Base-by-base conservation (phyloP, 2,113 vertebrate genomes). In the Alexandromys fortis region DNA sequence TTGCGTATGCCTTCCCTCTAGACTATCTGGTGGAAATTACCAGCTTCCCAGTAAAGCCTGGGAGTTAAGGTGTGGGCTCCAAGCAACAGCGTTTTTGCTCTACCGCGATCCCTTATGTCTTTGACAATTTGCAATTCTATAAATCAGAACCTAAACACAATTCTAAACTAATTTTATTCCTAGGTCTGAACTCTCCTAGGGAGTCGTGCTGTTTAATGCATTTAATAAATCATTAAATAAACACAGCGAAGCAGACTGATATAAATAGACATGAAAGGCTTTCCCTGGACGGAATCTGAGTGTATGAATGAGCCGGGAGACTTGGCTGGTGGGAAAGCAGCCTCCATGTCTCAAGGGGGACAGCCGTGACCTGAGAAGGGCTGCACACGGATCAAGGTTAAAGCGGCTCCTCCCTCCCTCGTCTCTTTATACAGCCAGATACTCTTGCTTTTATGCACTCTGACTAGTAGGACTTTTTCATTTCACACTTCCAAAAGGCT, bases 191-290 rank as follows among this genome's bases (percentile, higher is more conserved):
- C 61, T 93, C 96, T 97, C 96, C 72, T 49, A 96, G 94, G 95
- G 96, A 97, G 94, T 95, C 83, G 73, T 72, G 63, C 87, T 75
- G 30, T 78, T 96, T 88, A 97, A 97, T 96, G 65, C 55, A 92
- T 93, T 98, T 97, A 97, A 97, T 97, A 97, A 97, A 96, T 95
- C 96, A 97, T 94, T 95, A 97, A 95, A 92, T 97, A 96, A 92
- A 96, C 79, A 89, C 96, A 90, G 90, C 76, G 89, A 95, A 97
- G 79, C 87, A 94, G 79, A 38, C 68, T 92, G 87, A 96, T 96
- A 97, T 94, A 96, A 97, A 96, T 91, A 96, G 93, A 94, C 85
- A 90, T 89, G 94, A 96, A 98, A 89, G 86, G 30, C 79, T 95
- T 96, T 97, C 95, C 94, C 90, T 82, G 28, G 95, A 63, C 95